Evolutionary conservation across 2,888 invertebrate genomes (phyloP), one percentile per base, ranked within the genome.

Genomic region (Limnephilus lunatus): DNA sequence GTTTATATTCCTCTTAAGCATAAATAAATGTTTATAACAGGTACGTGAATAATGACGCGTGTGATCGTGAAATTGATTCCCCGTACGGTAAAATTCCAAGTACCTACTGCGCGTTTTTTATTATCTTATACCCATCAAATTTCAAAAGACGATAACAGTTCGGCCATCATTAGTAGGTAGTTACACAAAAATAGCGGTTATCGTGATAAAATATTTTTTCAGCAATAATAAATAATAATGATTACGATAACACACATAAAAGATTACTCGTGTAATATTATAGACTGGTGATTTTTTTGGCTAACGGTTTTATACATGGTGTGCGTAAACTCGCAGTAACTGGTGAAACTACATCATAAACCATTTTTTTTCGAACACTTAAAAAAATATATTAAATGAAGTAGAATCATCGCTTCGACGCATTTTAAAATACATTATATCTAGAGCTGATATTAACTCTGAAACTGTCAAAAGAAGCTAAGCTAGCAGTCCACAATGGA

Each of bases 111-210:
- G 68, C 68, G 68, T 2, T 25, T 68, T 68, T 68, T 53, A 53
- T 19, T 53, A 25, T 68, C 25, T 68, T 68, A 68, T 68, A 25
- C 25, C 5, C 25, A 25, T 68, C 68, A n/a, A 68, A 68, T 68
- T 68, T 68, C 68, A n/a, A 68, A 68, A 68, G 68, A 68, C 68
- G 68, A 68, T 68, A 68, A 68, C 68, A 68, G n/a, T 68, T n/a
- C 25, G 68, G 68, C 7, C 68, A n/a, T 68, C 68, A 68, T 68
- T n/a, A 68, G 68, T 68, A 2, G 3, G 25, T 25, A 25, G 25
- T 2, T 25, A n/a, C 2, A 25, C 68, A 25, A 68, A 68, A 19
- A 68, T n/a, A n/a, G 68, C 68, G 68, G 68, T 68, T 68, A 68
- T 25, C 9, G 68, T 25, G 68, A 68, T 68, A 68, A 68, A 68